These are phyloP conservation scores for Calliopum simillimum DNA, from an alignment of 2,888 invertebrate species.

Conservation along the genomic window DNA sequence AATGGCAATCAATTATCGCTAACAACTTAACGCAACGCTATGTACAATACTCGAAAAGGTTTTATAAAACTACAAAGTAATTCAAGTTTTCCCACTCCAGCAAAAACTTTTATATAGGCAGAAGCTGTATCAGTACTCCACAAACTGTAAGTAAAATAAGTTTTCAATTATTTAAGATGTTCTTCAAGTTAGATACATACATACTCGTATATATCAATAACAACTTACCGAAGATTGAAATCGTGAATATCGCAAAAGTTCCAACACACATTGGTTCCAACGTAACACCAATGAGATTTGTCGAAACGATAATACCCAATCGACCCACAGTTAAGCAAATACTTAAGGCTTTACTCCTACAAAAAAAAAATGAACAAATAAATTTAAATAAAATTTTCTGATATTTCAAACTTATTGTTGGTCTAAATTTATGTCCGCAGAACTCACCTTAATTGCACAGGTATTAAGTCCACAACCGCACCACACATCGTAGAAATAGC, in stretches of 20 bases:
- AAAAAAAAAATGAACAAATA: constrained; percentile 1
- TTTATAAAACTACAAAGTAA: no score
- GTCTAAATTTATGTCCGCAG: neutral
- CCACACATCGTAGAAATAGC: constrained; percentile 60
- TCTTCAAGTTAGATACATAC: neutral
- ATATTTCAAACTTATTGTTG: neutral
- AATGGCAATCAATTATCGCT: no score
- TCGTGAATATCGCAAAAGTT: constrained; percentile 55
- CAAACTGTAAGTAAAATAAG: constrained; percentile 51
- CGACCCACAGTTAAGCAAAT: constrained; percentile 56
- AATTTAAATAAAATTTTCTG: constrained; percentile 22
- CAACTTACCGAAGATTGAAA: constrained; percentile 51
- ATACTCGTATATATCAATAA: neutral
- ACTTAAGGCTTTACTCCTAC: constrained; percentile 59
- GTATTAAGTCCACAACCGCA: constrained; percentile 59
- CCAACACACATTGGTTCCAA: constrained; percentile 54
- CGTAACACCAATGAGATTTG: constrained; percentile 57
- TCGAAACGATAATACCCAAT: constrained; percentile 56
- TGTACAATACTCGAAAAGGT: no score
- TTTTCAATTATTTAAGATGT: constrained; percentile 3
- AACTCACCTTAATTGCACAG: constrained; percentile 58
- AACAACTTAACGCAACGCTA: no score
- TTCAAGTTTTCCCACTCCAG: neutral
- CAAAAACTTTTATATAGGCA: constrained; percentile 50
- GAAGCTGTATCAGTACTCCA: constrained; percentile 48